These are phyloP conservation scores for Chrysotoxum bicinctum DNA, from an alignment of 2,888 invertebrate species.

Conservation along the genomic window DNA sequence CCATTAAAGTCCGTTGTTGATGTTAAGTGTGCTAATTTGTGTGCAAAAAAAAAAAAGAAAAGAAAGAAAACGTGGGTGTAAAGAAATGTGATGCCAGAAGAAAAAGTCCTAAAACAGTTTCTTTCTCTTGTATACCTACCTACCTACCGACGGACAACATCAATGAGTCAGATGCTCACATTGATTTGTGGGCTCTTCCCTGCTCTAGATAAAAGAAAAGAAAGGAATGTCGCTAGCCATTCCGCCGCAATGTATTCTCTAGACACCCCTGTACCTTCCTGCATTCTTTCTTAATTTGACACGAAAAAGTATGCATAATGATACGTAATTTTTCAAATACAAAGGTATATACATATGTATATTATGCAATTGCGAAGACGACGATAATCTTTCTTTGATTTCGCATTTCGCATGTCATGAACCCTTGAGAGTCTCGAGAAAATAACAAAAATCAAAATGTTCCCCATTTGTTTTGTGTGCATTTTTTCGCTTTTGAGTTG, in stretches of 20 bases:
- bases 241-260: neutral
- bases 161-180: conserved; percentile 52
- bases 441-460: neutral
- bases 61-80: conserved; percentile 20
- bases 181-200: conserved; percentile 12
- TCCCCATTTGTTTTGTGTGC: conserved; percentile 23
- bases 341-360: neutral
- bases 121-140: neutral
- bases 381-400: conserved; percentile 29
- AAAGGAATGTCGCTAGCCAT: conserved; percentile 15
- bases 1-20: neutral
- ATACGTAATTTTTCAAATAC: neutral
- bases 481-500: conserved; percentile 2
- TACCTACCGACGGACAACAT: neutral
- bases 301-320: neutral
- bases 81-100: neutral
- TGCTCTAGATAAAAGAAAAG: conserved; percentile 1
- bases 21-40: conserved; percentile 14
- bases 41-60: neutral
- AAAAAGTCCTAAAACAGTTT: conserved; percentile 7
- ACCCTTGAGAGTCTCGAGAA: conserved; percentile 23
- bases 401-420: conserved; percentile 29
- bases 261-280: neutral
- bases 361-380: conserved; percentile 57
- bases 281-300: neutral